phyloP scores from a whole-genome alignment of 2,113 vertebrate genomes.

The Capreolus pygargus region DNA sequence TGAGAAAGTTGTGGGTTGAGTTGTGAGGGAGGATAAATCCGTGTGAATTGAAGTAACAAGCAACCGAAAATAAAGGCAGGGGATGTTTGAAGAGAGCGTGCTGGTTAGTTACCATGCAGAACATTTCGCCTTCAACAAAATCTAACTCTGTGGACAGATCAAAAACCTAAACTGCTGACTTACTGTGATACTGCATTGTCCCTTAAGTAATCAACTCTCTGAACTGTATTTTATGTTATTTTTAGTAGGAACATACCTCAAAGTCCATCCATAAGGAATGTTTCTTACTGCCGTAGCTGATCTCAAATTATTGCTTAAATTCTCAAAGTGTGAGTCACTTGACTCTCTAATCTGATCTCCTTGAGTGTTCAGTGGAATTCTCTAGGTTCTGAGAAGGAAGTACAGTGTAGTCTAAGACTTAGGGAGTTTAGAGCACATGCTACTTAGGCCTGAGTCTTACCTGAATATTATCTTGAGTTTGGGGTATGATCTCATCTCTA shows the following conservation, averaged over 20 bases:
- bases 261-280: not conserved
- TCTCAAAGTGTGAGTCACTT: not conserved
- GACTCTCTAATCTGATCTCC: not conserved
- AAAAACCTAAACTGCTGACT: constrained; percentile 32
- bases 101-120: constrained; percentile 62
- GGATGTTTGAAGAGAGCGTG: constrained; percentile 42
- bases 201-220: not conserved
- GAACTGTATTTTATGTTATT: constrained; percentile 17
- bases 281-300: not conserved
- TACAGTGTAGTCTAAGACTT: not conserved
- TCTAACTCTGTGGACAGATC: constrained; percentile 38
- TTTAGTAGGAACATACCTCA: not conserved
- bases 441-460: not conserved
- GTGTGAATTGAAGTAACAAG: constrained; percentile 68
- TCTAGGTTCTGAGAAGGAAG: not conserved
- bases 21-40: constrained; percentile 59
- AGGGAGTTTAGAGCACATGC: not conserved
- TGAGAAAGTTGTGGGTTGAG: constrained; percentile 67
- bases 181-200: not conserved
- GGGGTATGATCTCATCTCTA: not conserved
- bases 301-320: not conserved
- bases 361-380: not conserved
- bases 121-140: constrained; percentile 38
- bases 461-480: not conserved
- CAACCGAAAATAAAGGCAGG: constrained; percentile 71